Evolutionary conservation across 2,888 invertebrate genomes (phyloP).

Genomic region (Papilio gigon): DNA sequence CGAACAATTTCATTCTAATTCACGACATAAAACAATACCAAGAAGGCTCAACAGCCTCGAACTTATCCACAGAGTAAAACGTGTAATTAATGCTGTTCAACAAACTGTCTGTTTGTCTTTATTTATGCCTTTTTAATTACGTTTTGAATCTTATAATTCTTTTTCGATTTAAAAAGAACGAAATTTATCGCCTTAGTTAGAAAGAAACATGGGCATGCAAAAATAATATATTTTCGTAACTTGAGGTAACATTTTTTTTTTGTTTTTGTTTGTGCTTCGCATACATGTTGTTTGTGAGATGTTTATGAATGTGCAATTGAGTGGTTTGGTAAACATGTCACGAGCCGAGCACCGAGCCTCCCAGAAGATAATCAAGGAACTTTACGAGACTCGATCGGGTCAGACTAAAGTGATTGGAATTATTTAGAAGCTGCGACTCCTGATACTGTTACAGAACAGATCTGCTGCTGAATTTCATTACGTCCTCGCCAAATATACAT

Average conservation of each 20-base stretch:
- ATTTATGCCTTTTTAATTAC: slow-evolving; percentile 35
- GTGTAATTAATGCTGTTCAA: slow-evolving; percentile 31
- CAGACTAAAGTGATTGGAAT: slow-evolving; percentile 62
- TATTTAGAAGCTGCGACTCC: slow-evolving; percentile 60
- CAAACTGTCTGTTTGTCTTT: slow-evolving; percentile 14
- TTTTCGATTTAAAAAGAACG: background rate
- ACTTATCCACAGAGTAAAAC: slow-evolving; percentile 19
- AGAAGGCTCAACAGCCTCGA: slow-evolving; percentile 13
- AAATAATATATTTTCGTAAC: slow-evolving; percentile 17
- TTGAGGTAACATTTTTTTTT: slow-evolving; percentile 11
- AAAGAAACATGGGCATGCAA: background rate
- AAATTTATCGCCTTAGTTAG: slow-evolving; percentile 20
- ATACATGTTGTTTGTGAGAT: slow-evolving; percentile 44
- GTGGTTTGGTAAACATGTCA: slow-evolving; percentile 59
- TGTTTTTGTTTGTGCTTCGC: slow-evolving; percentile 25
- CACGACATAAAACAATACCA: slow-evolving; percentile 15
- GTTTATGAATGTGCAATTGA: slow-evolving; percentile 47
- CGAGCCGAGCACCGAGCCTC: slow-evolving; percentile 58
- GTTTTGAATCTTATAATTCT: slow-evolving; percentile 14
- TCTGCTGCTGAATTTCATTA: slow-evolving; percentile 48
- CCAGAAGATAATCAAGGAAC: slow-evolving; percentile 67
- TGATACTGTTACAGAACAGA: slow-evolving; percentile 51
- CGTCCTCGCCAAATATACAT: slow-evolving; percentile 34
- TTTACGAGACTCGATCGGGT: slow-evolving; percentile 58
- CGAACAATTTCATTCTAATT: slow-evolving; percentile 22